Conservation (phyloP, 2,113 vertebrate genomes). For the Crotalus tigris region DNA sequence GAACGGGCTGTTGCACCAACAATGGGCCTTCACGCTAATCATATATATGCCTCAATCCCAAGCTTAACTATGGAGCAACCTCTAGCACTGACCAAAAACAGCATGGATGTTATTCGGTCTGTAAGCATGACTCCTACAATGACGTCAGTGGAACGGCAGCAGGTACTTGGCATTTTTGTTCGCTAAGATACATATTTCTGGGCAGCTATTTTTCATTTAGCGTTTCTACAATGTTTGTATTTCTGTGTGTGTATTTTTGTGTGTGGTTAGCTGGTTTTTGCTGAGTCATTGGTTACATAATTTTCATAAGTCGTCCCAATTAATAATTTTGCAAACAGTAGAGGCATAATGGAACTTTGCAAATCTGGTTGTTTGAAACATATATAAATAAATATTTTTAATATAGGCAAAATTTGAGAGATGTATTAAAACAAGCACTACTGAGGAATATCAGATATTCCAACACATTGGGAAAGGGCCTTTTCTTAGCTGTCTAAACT, state of each 20-base stretch:
- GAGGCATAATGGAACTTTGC: neutral
- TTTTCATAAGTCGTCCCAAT: neutral
- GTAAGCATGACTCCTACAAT: slow-evolving; percentile 73
- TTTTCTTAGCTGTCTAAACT: neutral
- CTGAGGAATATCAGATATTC: neutral
- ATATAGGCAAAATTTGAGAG: neutral
- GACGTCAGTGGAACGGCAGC: slow-evolving; percentile 87
- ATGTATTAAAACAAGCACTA: neutral
- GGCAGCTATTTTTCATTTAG: neutral
- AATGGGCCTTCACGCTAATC: slow-evolving; percentile 80
- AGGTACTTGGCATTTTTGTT: slow-evolving; percentile 72
- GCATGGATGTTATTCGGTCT: slow-evolving; percentile 76
- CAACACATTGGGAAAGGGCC: neutral
- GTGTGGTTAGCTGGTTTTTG: neutral
- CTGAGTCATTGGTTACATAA: neutral
- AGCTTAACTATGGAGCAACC: slow-evolving; percentile 93
- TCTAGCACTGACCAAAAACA: slow-evolving; percentile 95
- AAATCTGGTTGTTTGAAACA: neutral
- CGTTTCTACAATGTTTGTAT: neutral
- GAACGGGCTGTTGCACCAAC: slow-evolving; percentile 83
- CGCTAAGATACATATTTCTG: neutral
- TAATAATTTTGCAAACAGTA: neutral
- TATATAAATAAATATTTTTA: neutral
- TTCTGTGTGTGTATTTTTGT: neutral
- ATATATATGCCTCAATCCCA: slow-evolving; percentile 84